Conservation (phyloP, 2,888 invertebrate species). For the Camptogramma bilineatum region DNA sequence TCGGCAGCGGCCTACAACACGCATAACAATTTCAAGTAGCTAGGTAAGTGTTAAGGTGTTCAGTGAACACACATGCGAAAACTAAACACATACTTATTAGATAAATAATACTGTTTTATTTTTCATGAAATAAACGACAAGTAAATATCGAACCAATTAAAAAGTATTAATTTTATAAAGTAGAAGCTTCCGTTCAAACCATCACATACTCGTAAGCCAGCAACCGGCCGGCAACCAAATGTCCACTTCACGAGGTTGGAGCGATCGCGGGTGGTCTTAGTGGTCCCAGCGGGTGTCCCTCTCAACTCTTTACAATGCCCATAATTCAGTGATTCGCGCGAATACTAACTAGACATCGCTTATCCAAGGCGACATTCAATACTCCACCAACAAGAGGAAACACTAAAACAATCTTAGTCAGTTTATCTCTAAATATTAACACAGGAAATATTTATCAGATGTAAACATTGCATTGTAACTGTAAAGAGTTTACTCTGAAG, state of each 20-base stretch:
- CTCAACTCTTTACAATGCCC: conserved; percentile 69
- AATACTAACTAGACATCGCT: conserved; percentile 71
- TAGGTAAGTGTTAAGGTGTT: not conserved
- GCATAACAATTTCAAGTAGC: conserved; percentile 20
- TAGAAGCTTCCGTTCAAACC: conserved; percentile 35
- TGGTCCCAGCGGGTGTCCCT: conserved; percentile 79
- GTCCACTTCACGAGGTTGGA: conserved; percentile 51
- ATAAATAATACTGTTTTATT: not conserved
- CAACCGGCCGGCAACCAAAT: conserved; percentile 44
- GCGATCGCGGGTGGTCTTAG: conserved; percentile 79
- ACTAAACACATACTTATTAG: not conserved
- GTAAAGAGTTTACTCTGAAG: conserved; percentile 30
- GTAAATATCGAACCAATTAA: conserved; percentile 2
- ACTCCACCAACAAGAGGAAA: conserved; percentile 67
- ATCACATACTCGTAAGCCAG: conserved; percentile 35
- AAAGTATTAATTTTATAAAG: conserved; percentile 25
- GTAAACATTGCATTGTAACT: conserved; percentile 41
- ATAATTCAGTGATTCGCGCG: conserved; percentile 81
- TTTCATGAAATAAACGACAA: not conserved
- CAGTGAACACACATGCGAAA: not conserved
- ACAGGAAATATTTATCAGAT: conserved; percentile 51
- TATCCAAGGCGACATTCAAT: conserved; percentile 72
- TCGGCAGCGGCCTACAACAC: conserved; percentile 26
- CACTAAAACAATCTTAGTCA: conserved; percentile 68
- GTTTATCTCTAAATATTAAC: conserved; percentile 52